Evolutionary conservation across 2,113 vertebrate genomes (phyloP), one percentile per base, ranked within the genome.

Genomic region (Melozone crissalis): DNA sequence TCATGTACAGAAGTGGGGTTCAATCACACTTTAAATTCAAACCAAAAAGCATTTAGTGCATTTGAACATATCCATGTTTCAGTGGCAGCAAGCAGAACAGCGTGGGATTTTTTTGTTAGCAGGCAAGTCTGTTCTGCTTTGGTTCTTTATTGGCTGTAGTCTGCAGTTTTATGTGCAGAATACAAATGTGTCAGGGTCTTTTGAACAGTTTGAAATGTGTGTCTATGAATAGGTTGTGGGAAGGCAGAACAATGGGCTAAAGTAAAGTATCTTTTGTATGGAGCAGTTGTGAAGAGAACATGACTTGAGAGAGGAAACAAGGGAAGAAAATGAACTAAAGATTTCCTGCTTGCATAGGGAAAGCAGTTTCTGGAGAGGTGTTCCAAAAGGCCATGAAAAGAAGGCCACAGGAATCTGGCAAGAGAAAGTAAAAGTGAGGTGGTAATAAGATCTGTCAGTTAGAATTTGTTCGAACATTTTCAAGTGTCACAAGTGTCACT

Each of bases 141-240:
- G 39, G 52, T 80, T 80, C 79, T 92, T 93, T 96, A 88, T 33
- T 93, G 73, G 67, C 86, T 95, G 66, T 68, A 87, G 87, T 65
- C 89, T 84, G 86, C 61, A 65, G 94, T 75, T 84, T 75, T 89
- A 82, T 76, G 80, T 92, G 69, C 74, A 82, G 96, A 96, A 96
- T 96, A 97, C 96, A 96, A 92, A 96, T 97, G 84, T 89, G 82
- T 89, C 84, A 63, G 30, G 77, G 72, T 86, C 96, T 87, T 95
- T 95, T 95, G 84, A 96, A 54, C 77, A 57, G 81, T 75, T 61
- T 87, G 72, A 92, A 95, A 90, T 92, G 93, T 76, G 78, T 79
- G 80, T 49, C 28, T 79, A 26, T 97, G 89, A 96, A 94, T 96
- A 92, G 94, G 62, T 78, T 92, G 93, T 92, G 93, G 93, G 89